Conservation (phyloP, 2,797 vertebrate genomes). For the Molothrus ater region DNA sequence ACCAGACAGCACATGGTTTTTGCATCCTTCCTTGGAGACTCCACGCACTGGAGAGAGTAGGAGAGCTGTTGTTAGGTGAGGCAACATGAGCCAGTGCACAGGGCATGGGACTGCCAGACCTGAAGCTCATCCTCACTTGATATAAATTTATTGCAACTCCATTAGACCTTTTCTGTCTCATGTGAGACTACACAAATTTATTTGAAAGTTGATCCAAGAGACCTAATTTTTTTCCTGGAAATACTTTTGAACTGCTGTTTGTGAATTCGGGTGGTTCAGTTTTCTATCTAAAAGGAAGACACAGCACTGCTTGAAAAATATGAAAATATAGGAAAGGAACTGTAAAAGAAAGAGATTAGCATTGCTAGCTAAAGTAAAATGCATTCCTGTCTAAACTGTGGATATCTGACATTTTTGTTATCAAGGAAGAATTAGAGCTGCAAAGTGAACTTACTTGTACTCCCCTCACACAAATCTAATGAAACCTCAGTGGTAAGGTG, state of each 20-base stretch:
- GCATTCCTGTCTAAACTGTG: background rate
- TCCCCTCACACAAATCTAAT: background rate
- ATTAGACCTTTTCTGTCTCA: background rate
- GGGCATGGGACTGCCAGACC: background rate
- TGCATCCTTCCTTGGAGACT: background rate
- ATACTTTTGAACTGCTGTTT: background rate
- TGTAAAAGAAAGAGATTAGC: background rate
- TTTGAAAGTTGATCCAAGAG: background rate
- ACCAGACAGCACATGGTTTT: background rate
- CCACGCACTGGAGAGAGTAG: background rate
- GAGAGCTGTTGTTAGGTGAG: background rate
- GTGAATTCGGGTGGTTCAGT: background rate
- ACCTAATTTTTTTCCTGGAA: background rate
- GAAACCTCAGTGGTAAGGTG: background rate
- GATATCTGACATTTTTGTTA: background rate
- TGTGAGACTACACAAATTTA: background rate
- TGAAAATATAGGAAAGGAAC: background rate
- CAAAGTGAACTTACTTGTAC: background rate
- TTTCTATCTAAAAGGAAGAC: background rate
- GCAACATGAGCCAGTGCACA: background rate
- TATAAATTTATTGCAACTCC: background rate
- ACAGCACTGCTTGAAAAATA: background rate
- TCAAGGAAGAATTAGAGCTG: background rate
- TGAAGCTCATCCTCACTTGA: background rate
- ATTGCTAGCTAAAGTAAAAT: background rate